Conservation (phyloP, 2,888 invertebrate genomes). For the Plusia festucae region DNA sequence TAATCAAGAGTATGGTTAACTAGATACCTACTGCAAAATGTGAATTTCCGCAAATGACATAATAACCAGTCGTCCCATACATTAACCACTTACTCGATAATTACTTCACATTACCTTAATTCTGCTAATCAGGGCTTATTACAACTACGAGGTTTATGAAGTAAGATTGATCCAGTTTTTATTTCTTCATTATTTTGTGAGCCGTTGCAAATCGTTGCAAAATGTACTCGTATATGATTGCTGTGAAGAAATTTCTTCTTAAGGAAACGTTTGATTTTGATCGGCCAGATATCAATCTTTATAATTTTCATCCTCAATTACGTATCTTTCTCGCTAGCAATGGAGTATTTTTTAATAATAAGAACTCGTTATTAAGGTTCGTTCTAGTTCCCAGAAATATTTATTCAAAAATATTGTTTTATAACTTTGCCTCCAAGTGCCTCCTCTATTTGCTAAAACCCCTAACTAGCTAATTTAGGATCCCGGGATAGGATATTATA, state of each 20-base stretch:
- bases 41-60: conserved; percentile 23
- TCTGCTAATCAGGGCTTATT: conserved; percentile 19
- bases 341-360: conserved; percentile 74
- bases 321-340: conserved; percentile 64
- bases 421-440: too few relatives aligned
- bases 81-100: conserved; percentile 20
- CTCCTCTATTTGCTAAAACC: too few relatives aligned
- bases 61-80: conserved; percentile 17
- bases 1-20: background rate
- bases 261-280: conserved; percentile 69
- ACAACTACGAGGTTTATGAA: conserved; percentile 11
- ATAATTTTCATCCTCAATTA: conserved; percentile 76
- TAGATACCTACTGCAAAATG: conserved; percentile 22
- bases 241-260: conserved; percentile 59
- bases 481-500: too few relatives aligned
- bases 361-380: conserved; percentile 70
- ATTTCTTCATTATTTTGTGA: background rate
- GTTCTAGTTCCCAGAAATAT: background rate
- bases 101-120: conserved; percentile 38
- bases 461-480: too few relatives aligned
- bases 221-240: conserved; percentile 50
- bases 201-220: conserved; percentile 6
- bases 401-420: too few relatives aligned
- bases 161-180: conserved; percentile 8
- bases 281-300: conserved; percentile 62